Conservation (phyloP, 2,797 vertebrate species). For the Rallus crepitans region DNA sequence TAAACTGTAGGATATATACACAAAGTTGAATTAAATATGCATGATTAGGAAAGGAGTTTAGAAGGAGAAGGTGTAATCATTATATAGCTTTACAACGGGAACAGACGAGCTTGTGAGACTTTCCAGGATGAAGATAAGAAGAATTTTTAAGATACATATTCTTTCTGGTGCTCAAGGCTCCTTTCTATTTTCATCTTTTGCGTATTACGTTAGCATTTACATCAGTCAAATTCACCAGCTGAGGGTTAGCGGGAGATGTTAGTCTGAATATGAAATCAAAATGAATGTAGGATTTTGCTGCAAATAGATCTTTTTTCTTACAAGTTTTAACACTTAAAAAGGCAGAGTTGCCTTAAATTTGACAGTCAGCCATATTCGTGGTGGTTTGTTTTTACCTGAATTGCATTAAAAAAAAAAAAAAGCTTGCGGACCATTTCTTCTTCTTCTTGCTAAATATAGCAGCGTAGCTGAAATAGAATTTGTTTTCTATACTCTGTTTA, state of each 20-base stretch:
- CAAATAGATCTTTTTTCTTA: constrained; percentile 39
- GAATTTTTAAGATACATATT: constrained; percentile 9
- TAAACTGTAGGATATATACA: constrained; percentile 68
- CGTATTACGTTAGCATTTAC: constrained; percentile 57
- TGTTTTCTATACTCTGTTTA: constrained; percentile 69
- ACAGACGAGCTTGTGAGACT: constrained; percentile 8
- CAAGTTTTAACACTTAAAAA: constrained; percentile 49
- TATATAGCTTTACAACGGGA: neutral
- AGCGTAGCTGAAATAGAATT: constrained; percentile 64
- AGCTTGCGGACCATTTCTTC: constrained; percentile 55
- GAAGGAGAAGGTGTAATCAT: constrained; percentile 35
- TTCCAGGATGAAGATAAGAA: constrained; percentile 35
- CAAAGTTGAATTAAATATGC: constrained; percentile 67
- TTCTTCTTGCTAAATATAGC: constrained; percentile 78
- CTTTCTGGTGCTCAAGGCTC: constrained; percentile 29
- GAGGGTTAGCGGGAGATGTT: constrained; percentile 45
- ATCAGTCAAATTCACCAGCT: constrained; percentile 35
- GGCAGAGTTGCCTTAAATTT: constrained; percentile 65
- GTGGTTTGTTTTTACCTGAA: constrained; percentile 74
- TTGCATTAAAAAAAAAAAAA: constrained; percentile 47
- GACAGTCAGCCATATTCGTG: constrained; percentile 72
- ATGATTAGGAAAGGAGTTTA: constrained; percentile 50
- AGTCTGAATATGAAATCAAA: constrained; percentile 59
- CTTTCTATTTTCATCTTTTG: constrained; percentile 60
- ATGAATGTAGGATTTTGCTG: constrained; percentile 45